phyloP scores from a whole-genome alignment of 2,113 vertebrate species.

The Polypterus bichir region DNA sequence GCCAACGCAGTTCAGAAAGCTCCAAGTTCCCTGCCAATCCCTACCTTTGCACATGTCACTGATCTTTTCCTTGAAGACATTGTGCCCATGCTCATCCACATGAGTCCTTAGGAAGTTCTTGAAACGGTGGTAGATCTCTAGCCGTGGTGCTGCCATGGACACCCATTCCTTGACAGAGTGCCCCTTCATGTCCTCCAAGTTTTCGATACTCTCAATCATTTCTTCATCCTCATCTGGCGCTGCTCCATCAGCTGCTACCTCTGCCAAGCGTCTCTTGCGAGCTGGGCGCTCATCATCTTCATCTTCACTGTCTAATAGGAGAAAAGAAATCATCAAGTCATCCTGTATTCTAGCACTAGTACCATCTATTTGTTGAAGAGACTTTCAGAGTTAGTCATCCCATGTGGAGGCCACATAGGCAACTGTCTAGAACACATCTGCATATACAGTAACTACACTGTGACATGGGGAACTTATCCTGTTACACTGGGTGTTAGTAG shows the following conservation, averaged over 20 bases:
- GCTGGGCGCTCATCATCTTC: conserved; percentile 81
- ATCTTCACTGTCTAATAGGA: conserved; percentile 73
- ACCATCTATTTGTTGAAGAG: too few species aligned
- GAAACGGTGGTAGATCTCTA: conserved; percentile 96
- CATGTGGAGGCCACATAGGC: too few species aligned
- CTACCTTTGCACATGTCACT: conserved; percentile 97
- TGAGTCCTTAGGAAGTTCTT: conserved; percentile 94
- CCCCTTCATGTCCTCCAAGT: conserved; percentile 95
- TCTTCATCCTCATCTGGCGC: conserved; percentile 76
- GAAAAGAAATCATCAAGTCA: not conserved
- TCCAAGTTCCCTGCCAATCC: not conserved
- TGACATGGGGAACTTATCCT: too few species aligned
- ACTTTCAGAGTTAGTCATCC: too few species aligned
- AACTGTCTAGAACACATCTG: too few species aligned
- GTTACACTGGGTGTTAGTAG: too few species aligned
- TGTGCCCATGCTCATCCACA: conserved; percentile 85
- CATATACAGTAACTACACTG: too few species aligned
- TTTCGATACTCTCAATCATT: conserved; percentile 97
- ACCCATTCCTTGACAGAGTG: conserved; percentile 93
- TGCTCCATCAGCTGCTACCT: conserved; percentile 68
- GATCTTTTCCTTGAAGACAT: conserved; percentile 95
- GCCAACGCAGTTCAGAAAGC: too few species aligned
- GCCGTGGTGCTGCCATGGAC: conserved; percentile 80
- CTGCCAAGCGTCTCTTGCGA: conserved; percentile 64
- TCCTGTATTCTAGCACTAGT: too few species aligned